Conservation (phyloP, 2,888 invertebrate species). For the Julus scandinavius region DNA sequence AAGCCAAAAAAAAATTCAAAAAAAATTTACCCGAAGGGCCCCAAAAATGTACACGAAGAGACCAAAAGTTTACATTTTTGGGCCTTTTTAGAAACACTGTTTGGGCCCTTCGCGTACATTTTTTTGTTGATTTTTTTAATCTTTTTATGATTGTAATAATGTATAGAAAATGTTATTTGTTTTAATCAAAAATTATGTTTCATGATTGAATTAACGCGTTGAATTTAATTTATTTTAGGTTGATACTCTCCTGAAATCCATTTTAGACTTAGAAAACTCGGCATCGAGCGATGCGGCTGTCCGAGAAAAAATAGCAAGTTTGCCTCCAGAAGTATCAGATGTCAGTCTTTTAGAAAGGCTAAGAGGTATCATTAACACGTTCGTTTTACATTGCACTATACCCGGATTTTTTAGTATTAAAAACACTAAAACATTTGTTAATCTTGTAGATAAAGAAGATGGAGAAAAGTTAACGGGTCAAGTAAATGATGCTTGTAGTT, state of each 20-base stretch:
- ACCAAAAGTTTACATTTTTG: no score
- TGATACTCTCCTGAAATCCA: slow-evolving; percentile 86
- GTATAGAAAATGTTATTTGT: not conserved
- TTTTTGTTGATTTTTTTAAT: no score
- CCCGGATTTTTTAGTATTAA: no score
- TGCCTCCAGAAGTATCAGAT: slow-evolving; percentile 95
- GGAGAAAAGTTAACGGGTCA: slow-evolving; percentile 81
- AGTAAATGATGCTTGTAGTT: slow-evolving; percentile 87
- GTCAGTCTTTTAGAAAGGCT: slow-evolving; percentile 85
- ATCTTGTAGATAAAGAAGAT: slow-evolving; percentile 76
- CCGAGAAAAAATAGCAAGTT: slow-evolving; percentile 89
- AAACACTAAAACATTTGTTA: not conserved
- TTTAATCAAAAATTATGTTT: not conserved
- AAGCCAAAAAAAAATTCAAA: no score
- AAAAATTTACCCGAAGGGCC: no score
- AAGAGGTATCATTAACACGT: slow-evolving; percentile 72
- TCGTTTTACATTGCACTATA: not conserved
- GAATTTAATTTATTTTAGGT: slow-evolving; percentile 71
- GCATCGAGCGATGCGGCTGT: slow-evolving; percentile 95
- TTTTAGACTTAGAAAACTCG: slow-evolving; percentile 88
- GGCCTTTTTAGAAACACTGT: no score
- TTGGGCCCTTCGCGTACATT: no score
- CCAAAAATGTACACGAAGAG: no score
- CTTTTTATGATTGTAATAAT: not conserved
- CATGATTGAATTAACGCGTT: no score